Percentiles rank a stretch among this genome's conserved stretches.
Conservation (phyloP, 2,797 vertebrate genomes). For the Takifugu rubripes region DNA sequence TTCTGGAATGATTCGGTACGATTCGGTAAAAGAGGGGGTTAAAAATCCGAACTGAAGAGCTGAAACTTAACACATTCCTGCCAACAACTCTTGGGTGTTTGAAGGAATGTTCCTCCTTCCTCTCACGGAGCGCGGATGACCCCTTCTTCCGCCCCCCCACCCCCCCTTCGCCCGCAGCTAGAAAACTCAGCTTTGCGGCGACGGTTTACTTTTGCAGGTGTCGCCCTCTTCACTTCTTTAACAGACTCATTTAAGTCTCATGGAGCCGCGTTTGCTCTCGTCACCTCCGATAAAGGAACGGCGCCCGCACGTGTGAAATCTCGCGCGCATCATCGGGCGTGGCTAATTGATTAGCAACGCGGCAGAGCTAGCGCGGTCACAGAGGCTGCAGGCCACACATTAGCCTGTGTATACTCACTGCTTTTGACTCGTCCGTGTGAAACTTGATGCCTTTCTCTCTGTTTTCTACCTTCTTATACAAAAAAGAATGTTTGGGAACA, state of each 20-base stretch:
- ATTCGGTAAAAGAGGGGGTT: conserved; percentile 23
- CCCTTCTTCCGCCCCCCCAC: conserved; percentile 31
- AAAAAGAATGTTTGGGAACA: conserved; percentile 5
- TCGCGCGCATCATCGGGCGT: conserved; percentile 34
- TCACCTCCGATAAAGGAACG: conserved; percentile 37
- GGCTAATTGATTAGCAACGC: conserved; percentile 35
- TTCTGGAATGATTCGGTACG: conserved; percentile 47
- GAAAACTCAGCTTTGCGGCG: conserved; percentile 2
- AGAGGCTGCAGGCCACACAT: background rate
- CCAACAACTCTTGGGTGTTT: conserved; percentile 72
- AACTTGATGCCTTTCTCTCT: conserved; percentile 1
- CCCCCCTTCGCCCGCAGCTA: conserved; percentile 28
- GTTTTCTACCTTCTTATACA: background rate
- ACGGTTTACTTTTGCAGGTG: conserved; percentile 37
- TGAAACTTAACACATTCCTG: conserved; percentile 67
- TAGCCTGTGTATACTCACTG: background rate
- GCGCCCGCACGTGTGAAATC: conserved; percentile 52
- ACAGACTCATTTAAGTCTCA: conserved; percentile 51
- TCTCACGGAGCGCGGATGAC: conserved; percentile 31
- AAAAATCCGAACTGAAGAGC: conserved; percentile 59
- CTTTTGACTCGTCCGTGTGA: background rate
- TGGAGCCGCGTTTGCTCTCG: conserved; percentile 37
- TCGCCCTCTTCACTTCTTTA: conserved; percentile 43
- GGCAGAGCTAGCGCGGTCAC: conserved; percentile 1
- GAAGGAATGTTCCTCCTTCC: conserved; percentile 64